Conservation (phyloP, 2,797 vertebrate genomes). For the Falco biarmicus region DNA sequence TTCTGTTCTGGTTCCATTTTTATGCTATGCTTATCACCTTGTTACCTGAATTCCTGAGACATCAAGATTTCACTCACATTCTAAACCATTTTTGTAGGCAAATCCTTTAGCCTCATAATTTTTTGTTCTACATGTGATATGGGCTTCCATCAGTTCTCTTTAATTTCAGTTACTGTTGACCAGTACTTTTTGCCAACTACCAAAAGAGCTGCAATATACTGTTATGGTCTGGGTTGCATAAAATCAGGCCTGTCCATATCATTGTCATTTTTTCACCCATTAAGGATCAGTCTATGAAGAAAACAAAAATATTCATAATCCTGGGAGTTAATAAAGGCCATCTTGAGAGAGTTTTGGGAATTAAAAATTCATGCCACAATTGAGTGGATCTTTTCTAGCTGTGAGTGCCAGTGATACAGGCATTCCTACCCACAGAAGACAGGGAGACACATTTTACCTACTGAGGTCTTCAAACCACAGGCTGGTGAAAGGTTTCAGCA, state of each 20-base stretch:
- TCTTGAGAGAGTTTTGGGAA: background rate
- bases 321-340: background rate
- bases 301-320: background rate
- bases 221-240: background rate
- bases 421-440: background rate
- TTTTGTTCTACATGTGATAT: background rate
- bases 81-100: background rate
- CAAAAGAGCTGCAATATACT: background rate
- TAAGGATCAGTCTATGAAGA: background rate
- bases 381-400: background rate
- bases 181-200: background rate
- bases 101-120: background rate
- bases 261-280: background rate
- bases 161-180: background rate
- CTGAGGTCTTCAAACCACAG: background rate
- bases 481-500: background rate
- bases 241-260: background rate
- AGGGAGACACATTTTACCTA: background rate
- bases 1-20: background rate
- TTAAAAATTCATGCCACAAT: background rate
- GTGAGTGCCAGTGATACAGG: background rate
- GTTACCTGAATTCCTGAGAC: background rate
- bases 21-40: background rate
- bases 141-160: background rate
- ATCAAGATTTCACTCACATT: background rate